Evolutionary conservation across 2,113 vertebrate species (phyloP).

Genomic region (Carassius gibelio): DNA sequence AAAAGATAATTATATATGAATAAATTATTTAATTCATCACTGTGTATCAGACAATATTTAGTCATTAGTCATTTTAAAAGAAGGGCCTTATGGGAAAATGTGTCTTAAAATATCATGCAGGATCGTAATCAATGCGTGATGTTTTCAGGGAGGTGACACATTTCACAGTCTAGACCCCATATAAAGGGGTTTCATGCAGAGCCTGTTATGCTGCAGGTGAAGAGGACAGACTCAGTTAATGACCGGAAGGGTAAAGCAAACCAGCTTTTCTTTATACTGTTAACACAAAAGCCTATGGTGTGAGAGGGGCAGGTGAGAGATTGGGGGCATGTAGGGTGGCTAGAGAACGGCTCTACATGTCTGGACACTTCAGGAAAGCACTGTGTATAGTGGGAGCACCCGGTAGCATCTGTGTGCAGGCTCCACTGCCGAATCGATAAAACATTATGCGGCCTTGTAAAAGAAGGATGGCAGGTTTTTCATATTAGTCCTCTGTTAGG

Average conservation of each 20-base stretch:
- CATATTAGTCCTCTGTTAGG: constrained; percentile 47
- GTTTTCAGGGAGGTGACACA: not conserved
- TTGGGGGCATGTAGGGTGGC: constrained; percentile 42
- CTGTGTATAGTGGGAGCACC: constrained; percentile 43
- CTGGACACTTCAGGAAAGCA: constrained; percentile 26
- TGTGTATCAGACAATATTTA: not conserved
- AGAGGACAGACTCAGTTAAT: constrained; percentile 34
- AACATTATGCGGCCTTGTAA: constrained; percentile 62
- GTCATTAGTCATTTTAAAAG: not conserved
- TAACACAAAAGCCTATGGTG: constrained; percentile 32
- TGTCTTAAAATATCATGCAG: too few species aligned
- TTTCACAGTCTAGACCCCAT: constrained; percentile 1
- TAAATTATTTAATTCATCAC: too few species aligned
- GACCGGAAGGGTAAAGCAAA: constrained; percentile 46
- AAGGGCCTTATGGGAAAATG: not conserved
- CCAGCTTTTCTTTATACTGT: constrained; percentile 31
- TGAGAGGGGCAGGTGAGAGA: constrained; percentile 39
- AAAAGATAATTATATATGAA: too few species aligned
- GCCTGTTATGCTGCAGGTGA: constrained; percentile 15
- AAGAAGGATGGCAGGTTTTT: constrained; percentile 58
- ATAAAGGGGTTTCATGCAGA: too few species aligned
- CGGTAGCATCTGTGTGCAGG: constrained; percentile 51
- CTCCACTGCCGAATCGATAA: constrained; percentile 57
- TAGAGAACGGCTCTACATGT: constrained; percentile 27
- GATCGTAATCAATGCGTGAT: not conserved